Conservation (phyloP, 2,797 vertebrate species). For the Nasua narica region DNA sequence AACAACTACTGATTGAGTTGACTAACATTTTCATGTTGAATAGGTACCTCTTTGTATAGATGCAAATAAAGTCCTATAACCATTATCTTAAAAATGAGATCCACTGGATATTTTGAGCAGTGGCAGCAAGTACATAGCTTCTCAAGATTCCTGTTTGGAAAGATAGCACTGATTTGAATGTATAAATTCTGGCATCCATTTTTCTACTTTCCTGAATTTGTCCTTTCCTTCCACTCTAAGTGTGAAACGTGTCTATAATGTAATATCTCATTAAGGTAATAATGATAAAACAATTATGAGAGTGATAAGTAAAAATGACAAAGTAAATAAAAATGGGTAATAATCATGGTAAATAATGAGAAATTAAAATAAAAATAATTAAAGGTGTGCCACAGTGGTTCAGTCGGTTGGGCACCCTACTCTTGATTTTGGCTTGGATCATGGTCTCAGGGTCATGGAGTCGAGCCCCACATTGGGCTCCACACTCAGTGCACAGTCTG, state of each 20-base stretch:
- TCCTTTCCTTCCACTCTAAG: conserved; percentile 10
- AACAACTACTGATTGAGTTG: not conserved
- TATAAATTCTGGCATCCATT: not conserved
- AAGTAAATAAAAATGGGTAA: not conserved
- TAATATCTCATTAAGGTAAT: not conserved
- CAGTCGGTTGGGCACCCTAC: not conserved
- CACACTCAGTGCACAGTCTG: not conserved
- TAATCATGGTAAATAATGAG: not conserved
- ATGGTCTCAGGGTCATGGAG: not conserved
- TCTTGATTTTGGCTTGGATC: not conserved
- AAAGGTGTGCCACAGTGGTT: not conserved
- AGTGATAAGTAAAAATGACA: not conserved
- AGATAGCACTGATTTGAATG: not conserved
- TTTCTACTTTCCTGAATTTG: not conserved
- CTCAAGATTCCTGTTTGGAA: not conserved
- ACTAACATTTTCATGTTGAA: not conserved
- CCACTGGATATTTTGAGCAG: not conserved
- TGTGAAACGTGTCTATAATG: not conserved
- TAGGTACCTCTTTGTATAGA: not conserved
- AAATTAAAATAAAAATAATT: not conserved
- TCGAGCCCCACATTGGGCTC: not conserved
- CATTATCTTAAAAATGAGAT: conserved; percentile 18
- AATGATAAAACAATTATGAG: not conserved
- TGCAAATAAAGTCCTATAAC: conserved; percentile 23
- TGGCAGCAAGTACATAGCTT: not conserved